These are phyloP conservation scores for Thripadectes ignobilis DNA, from an alignment of 2,797 vertebrate genomes.

Conservation along the genomic window DNA sequence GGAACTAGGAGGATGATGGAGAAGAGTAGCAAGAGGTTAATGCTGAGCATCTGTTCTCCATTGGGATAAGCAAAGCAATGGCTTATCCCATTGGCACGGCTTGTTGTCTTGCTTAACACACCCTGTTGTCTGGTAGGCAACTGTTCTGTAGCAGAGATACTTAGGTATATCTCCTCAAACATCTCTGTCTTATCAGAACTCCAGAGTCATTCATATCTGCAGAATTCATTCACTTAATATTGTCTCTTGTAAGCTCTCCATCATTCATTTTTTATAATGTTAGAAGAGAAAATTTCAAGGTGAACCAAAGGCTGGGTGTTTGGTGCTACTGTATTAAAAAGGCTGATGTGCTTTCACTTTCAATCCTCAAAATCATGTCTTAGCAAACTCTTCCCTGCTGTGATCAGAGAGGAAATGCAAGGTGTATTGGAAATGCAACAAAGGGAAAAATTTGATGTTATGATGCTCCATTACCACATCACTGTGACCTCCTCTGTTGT, in stretches of 20 bases:
- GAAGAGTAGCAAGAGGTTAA: constrained; percentile 33
- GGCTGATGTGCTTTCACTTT: constrained; percentile 27
- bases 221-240: constrained; percentile 25
- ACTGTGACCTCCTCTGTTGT: neutral
- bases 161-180: neutral
- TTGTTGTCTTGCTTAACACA: neutral
- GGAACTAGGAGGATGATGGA: neutral
- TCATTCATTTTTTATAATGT: constrained; percentile 22
- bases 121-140: neutral
- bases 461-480: neutral
- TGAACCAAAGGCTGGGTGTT: constrained; percentile 30
- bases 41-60: constrained; percentile 7
- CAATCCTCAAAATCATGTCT: constrained; percentile 22
- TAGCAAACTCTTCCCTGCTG: neutral
- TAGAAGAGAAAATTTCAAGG: constrained; percentile 33
- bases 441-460: neutral
- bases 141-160: neutral
- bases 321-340: constrained; percentile 18
- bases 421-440: neutral
- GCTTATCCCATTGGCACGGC: neutral
- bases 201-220: neutral
- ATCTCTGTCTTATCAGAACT: neutral
- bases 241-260: neutral
- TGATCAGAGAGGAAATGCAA: neutral
- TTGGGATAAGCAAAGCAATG: neutral